Percentiles rank a stretch among this genome's conserved stretches.
These are phyloP conservation scores for Andrena hattorfiana DNA, from an alignment of 2,888 invertebrate species.

Conservation along the genomic window DNA sequence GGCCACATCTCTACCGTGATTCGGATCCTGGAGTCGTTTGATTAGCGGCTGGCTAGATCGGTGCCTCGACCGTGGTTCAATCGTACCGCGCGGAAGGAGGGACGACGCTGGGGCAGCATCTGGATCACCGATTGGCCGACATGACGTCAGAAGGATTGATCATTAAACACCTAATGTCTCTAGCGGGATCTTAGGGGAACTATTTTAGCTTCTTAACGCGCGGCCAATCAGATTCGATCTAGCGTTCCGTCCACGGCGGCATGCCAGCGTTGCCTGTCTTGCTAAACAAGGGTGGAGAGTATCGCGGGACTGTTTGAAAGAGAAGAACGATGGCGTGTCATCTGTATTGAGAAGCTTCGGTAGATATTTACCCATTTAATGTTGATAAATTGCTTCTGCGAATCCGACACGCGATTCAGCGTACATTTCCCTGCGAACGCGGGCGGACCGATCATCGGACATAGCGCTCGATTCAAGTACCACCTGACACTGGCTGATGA, in stretches of 20 bases:
- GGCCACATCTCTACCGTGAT: constrained; percentile 40
- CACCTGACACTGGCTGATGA: constrained; percentile 7
- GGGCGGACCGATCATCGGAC: constrained; percentile 11
- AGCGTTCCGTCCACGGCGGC: not conserved
- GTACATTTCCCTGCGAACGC: constrained; percentile 8
- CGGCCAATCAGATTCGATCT: constrained; percentile 21
- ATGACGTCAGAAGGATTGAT: constrained; percentile 12
- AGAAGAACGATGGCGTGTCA: not conserved
- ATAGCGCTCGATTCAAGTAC: not conserved
- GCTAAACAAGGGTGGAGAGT: constrained; percentile 15
- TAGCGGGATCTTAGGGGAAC: not conserved
- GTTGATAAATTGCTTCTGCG: constrained; percentile 42
- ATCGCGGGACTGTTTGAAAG: constrained; percentile 28
- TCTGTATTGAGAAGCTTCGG: constrained; percentile 20
- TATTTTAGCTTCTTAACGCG: constrained; percentile 13
- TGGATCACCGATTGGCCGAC: not conserved
- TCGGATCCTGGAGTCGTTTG: constrained; percentile 39
- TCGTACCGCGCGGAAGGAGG: not conserved
- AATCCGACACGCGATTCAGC: not conserved
- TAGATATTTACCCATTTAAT: constrained; percentile 10
- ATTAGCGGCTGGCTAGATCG: constrained; percentile 37
- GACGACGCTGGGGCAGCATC: not conserved
- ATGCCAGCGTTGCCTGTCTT: constrained; percentile 16
- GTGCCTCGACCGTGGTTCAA: constrained; percentile 41
- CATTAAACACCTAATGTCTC: not conserved